A percentile compares a stretch with the other conserved stretches of the same genome.
phyloP scores from a whole-genome alignment of 1,140 invertebrate species.

The Homalodisca vitripennis region DNA sequence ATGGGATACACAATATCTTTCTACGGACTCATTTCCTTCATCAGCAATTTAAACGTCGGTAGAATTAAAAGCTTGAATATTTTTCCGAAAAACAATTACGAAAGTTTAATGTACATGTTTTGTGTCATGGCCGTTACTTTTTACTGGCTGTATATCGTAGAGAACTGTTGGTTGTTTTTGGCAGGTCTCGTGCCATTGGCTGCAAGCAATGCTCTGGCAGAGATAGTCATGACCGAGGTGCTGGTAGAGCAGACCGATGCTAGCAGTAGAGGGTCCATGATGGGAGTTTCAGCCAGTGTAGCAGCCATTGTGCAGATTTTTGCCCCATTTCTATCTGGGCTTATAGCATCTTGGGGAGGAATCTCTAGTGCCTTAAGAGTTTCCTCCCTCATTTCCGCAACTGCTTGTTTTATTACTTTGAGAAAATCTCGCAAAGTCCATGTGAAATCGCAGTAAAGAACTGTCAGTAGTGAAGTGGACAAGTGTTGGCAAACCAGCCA shows the following conservation, averaged over 20 bases:
- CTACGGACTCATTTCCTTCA: conserved; percentile 55
- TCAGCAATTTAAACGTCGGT: conserved; percentile 50
- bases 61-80: conserved; percentile 51
- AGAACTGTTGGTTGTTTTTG: conserved; percentile 51
- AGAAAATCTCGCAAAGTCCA: too few species aligned
- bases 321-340: conserved; percentile 52
- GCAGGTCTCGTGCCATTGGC: conserved; percentile 53
- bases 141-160: conserved; percentile 49
- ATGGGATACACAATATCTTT: conserved; percentile 62
- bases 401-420: too few species aligned
- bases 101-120: conserved; percentile 54
- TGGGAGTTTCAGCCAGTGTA: conserved; percentile 57
- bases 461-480: too few species aligned
- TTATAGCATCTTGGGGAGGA: too few species aligned
- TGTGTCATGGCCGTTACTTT: conserved; percentile 50
- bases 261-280: conserved; percentile 54
- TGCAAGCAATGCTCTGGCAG: conserved; percentile 52
- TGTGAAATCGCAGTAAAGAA: too few species aligned
- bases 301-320: conserved; percentile 55
- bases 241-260: conserved; percentile 51
- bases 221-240: conserved; percentile 56
- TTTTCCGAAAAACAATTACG: conserved; percentile 49
- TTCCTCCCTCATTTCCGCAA: too few species aligned
- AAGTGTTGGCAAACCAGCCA: too few species aligned
- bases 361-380: too few species aligned